Conservation (phyloP, 2,113 vertebrate genomes). For the Thalassoma bifasciatum region DNA sequence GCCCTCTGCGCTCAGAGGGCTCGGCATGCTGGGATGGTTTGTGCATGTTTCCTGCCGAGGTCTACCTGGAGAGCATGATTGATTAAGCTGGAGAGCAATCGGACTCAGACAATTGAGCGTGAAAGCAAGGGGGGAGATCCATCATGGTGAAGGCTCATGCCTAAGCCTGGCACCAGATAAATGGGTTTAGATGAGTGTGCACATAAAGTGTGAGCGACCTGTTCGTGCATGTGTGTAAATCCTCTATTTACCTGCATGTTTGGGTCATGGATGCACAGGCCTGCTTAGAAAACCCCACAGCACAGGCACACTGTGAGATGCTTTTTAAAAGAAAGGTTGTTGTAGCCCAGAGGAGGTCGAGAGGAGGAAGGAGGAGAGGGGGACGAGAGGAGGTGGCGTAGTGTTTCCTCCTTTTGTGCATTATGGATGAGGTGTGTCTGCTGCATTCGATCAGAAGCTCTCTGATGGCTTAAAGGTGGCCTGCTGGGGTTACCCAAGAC, state of each 20-base stretch:
- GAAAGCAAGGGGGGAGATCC: slow-evolving; percentile 67
- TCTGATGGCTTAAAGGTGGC: slow-evolving; percentile 44
- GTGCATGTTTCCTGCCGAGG: slow-evolving; percentile 29
- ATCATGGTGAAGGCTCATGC: slow-evolving; percentile 79
- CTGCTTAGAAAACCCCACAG: not conserved
- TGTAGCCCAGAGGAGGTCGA: not conserved
- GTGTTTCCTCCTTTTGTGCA: slow-evolving; percentile 66
- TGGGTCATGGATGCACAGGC: not conserved
- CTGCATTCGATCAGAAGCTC: slow-evolving; percentile 42
- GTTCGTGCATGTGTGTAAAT: not conserved
- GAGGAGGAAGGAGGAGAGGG: slow-evolving; percentile 14
- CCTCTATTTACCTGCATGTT: not conserved
- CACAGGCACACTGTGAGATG: not conserved
- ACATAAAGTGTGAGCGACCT: slow-evolving; percentile 17
- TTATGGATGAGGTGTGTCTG: slow-evolving; percentile 72
- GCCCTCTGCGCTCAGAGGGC: not conserved
- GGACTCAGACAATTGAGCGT: slow-evolving; percentile 72
- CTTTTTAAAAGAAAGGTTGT: slow-evolving; percentile 9
- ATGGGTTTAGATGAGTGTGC: slow-evolving; percentile 48
- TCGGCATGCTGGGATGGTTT: slow-evolving; percentile 2
- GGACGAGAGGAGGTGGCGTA: slow-evolving; percentile 50
- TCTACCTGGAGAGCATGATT: slow-evolving; percentile 68
- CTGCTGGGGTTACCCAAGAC: slow-evolving; percentile 46
- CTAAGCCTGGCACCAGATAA: slow-evolving; percentile 69
- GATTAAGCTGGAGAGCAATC: slow-evolving; percentile 72